Evolutionary conservation across 2,797 vertebrate species (phyloP), one percentile per base, ranked within the genome.

Genomic region (Triplophysa bombifrons): DNA sequence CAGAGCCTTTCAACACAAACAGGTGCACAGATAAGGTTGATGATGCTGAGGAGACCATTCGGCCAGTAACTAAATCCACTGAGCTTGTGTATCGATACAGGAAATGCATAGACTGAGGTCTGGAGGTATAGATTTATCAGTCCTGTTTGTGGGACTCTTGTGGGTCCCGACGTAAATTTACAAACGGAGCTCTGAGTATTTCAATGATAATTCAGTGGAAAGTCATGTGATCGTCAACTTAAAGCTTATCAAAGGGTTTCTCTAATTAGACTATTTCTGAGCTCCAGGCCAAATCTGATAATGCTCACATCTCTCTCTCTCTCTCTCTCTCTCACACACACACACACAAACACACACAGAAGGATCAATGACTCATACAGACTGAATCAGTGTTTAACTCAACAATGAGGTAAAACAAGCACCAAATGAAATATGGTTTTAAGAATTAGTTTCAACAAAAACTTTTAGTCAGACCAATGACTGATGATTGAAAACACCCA

Each of bases 241-340:
- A 65, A 16, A 46, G 77, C 69, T 79, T 58, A 72, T 79, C 48
- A 79, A 79, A 72, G 77, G 65, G 60, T 65, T 65, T 65, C 48
- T 72, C 48, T 72, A 72, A 72, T 78, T 65, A 65, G 34, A 48
- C 0, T 10, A 51, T 63, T 38, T 72, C 48, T 55, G 17, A 72
- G 48, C 77, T 72, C 44, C 25, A 76, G 51, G 67, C 46, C 34
- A 84, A 20, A 46, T 65, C 50, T 64, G 68, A 79, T 72, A 65
- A 72, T 55, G 61, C 60, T 56, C 60, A 79, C 20, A 56, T 78
- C 68, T 72, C n/a, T 38, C 34, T 38, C 34, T 38, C 34, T 38
- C 34, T 34, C 10, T 30, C 3, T 6, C 30, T 6, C 30, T 6
- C 30, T 6, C 30, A 6, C 6, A 64, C 65, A 14, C 56, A 13